A percentile compares a stretch with the other conserved stretches of the same genome.
These are phyloP conservation scores for Ceriagrion tenellum DNA, from an alignment of 2,888 invertebrate genomes.

Conservation along the genomic window DNA sequence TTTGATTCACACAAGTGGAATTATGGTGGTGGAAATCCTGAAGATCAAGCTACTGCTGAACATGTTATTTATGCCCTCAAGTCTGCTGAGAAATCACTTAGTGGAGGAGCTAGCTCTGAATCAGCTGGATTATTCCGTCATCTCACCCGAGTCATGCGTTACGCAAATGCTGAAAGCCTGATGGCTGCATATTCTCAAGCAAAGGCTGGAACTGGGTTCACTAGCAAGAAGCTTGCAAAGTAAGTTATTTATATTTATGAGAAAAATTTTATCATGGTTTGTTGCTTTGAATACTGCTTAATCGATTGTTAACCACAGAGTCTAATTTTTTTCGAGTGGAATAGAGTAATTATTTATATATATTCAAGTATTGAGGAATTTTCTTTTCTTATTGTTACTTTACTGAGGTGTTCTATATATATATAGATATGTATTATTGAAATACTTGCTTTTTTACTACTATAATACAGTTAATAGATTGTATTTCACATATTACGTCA, in stretches of 20 bases:
- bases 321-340: too few species aligned
- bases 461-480: too few species aligned
- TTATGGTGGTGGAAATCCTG: slow-evolving; percentile 82
- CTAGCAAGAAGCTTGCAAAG: slow-evolving; percentile 81
- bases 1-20: slow-evolving; percentile 85
- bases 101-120: slow-evolving; percentile 82
- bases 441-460: too few species aligned
- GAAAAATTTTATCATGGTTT: background rate
- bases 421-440: too few species aligned
- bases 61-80: slow-evolving; percentile 82
- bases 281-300: too few species aligned
- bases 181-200: slow-evolving; percentile 84
- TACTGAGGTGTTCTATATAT: too few species aligned
- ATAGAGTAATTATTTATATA: too few species aligned
- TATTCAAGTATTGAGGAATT: too few species aligned
- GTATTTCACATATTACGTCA: too few species aligned
- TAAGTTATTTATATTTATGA: slow-evolving; percentile 75
- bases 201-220: slow-evolving; percentile 79
- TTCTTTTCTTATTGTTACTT: too few species aligned
- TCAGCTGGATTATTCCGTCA: slow-evolving; percentile 85
- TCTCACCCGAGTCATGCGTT: slow-evolving; percentile 84
- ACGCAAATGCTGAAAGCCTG: slow-evolving; percentile 85
- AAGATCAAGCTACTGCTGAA: slow-evolving; percentile 80
- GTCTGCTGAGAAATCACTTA: slow-evolving; percentile 82
- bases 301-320: too few species aligned